These are phyloP conservation scores for Tetraodon nigroviridis DNA, from an alignment of 2,113 vertebrate species.

Conservation along the genomic window DNA sequence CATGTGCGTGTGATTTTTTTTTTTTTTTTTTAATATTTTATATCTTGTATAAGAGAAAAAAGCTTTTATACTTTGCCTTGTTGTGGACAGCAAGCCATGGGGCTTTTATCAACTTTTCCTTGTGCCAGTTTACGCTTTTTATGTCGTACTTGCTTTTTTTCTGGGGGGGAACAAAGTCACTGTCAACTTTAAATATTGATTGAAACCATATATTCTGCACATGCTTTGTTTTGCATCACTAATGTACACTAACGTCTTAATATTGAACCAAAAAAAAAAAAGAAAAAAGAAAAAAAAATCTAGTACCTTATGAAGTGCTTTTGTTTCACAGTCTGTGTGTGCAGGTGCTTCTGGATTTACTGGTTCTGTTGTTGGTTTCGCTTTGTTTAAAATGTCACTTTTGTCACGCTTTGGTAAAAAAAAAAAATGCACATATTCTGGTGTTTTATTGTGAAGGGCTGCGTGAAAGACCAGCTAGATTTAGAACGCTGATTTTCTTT, in stretches of 20 bases:
- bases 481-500: conserved; percentile 19
- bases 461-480: conserved; percentile 52
- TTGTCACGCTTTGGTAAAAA: conserved; percentile 53
- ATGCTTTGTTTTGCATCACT: conserved; percentile 68
- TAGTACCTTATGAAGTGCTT: conserved; percentile 74
- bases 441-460: conserved; percentile 68
- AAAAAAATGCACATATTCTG: conserved; percentile 64
- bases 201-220: conserved; percentile 66
- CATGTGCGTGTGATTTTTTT: conserved; percentile 40
- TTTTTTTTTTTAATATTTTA: conserved; percentile 71
- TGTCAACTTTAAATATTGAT: conserved; percentile 60
- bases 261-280: conserved; percentile 73
- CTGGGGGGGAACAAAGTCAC: conserved; percentile 48
- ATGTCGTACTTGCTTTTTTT: conserved; percentile 67
- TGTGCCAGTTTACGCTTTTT: conserved; percentile 69
- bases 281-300: conserved; percentile 53
- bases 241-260: conserved; percentile 74
- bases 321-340: conserved; percentile 65
- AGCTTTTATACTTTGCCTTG: conserved; percentile 77
- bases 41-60: conserved; percentile 68
- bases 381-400: conserved; percentile 52
- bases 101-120: conserved; percentile 66
- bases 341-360: conserved; percentile 69
- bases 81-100: conserved; percentile 69
- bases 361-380: conserved; percentile 62